These are phyloP conservation scores for Lumbricus terrestris DNA, from an alignment of 2,888 invertebrate species.

Conservation along the genomic window DNA sequence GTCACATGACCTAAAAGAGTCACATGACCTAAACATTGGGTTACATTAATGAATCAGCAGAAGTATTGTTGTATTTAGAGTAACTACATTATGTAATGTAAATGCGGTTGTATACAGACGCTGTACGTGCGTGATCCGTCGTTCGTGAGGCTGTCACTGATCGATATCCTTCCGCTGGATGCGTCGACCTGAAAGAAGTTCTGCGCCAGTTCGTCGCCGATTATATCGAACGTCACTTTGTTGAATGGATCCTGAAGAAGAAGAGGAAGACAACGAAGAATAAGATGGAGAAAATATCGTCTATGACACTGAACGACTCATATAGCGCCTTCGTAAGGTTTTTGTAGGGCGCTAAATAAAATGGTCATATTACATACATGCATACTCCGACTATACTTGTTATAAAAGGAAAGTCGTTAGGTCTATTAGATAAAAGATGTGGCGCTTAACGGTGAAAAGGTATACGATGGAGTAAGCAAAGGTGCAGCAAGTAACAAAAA, in stretches of 20 bases:
- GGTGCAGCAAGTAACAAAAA: background rate
- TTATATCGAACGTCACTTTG: slow-evolving; percentile 46
- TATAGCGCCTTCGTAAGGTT: too few relatives aligned
- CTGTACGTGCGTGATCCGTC: slow-evolving; percentile 43
- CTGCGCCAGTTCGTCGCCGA: slow-evolving; percentile 49
- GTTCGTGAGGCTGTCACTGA: slow-evolving; percentile 42
- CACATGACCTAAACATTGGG: too few relatives aligned
- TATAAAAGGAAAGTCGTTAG: too few relatives aligned
- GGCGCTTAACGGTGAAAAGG: background rate
- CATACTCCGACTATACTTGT: too few relatives aligned
- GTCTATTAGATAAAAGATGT: background rate
- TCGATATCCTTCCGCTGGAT: slow-evolving; percentile 33
- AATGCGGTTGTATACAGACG: slow-evolving; percentile 40
- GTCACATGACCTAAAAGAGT: too few relatives aligned
- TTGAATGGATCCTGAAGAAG: slow-evolving; percentile 46
- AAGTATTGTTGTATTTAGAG: too few relatives aligned
- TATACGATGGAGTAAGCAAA: background rate
- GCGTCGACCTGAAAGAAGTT: slow-evolving; percentile 46
- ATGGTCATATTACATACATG: too few relatives aligned
- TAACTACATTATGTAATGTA: too few relatives aligned
- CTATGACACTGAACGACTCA: too few relatives aligned
- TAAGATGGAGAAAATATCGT: too few relatives aligned
- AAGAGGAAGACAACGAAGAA: background rate
- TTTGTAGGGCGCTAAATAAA: too few relatives aligned
- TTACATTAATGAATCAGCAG: too few relatives aligned